Evolutionary conservation across 1,140 invertebrate species (phyloP).

Genomic region (Brachionus rotundiformis): DNA sequence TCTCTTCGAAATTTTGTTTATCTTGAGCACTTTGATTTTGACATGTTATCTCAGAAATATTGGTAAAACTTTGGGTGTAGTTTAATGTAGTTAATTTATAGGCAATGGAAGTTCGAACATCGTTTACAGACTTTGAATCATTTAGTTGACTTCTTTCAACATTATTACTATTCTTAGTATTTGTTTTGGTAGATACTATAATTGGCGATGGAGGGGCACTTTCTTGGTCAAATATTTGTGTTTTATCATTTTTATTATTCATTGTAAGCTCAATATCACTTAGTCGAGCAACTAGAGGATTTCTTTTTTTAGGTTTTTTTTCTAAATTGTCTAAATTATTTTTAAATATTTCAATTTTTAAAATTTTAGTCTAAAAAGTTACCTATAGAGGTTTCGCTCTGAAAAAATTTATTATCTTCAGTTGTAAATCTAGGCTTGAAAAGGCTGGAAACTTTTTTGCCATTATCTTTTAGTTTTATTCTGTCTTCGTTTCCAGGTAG

Average conservation of each 20-base stretch:
- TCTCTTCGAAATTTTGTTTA: not conserved
- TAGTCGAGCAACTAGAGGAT: constrained; percentile 2
- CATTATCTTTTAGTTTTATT: not conserved
- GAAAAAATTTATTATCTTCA: not conserved
- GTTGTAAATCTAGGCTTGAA: not conserved
- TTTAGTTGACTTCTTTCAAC: not conserved
- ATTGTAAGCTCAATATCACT: not conserved
- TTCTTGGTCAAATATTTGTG: not conserved
- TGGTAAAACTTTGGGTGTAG: not conserved
- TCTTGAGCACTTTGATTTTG: not conserved
- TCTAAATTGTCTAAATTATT: not conserved
- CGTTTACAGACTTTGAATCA: not conserved
- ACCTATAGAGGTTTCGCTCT: not conserved
- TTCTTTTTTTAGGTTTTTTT: not conserved
- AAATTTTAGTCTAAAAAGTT: not conserved
- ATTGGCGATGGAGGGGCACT: not conserved
- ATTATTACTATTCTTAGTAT: not conserved
- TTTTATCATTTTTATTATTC: not conserved
- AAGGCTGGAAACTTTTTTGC: not conserved
- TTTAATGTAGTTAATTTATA: not conserved
- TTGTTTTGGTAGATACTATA: not conserved
- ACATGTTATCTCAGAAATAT: not conserved
- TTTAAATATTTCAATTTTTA: not conserved
- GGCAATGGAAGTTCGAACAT: not conserved
- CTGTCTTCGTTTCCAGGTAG: not conserved